These are phyloP conservation scores for Xestia rhomboidea DNA, from an alignment of 2,888 invertebrate species.

Conservation along the genomic window DNA sequence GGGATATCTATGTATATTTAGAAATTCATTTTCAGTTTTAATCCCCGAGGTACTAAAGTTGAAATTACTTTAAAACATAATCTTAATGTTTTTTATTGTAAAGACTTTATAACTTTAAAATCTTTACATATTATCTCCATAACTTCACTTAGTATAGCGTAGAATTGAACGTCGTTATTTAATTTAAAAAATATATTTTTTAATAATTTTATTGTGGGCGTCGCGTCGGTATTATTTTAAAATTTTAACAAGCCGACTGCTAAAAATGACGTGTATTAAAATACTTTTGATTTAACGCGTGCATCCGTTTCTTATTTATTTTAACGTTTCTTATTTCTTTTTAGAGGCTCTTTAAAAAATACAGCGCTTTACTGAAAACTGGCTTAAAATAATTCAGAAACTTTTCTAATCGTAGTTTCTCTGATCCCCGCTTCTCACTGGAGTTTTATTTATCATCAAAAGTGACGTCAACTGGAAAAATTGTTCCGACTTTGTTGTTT, in stretches of 20 bases:
- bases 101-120: too few relatives aligned
- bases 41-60: background rate
- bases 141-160: too few relatives aligned
- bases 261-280: background rate
- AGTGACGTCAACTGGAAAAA: constrained; percentile 41
- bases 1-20: background rate
- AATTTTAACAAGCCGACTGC: too few relatives aligned
- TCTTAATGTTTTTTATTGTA: too few relatives aligned
- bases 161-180: too few relatives aligned
- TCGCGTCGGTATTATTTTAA: too few relatives aligned
- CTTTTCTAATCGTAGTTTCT: constrained; percentile 6
- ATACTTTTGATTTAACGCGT: background rate
- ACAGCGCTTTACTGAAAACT: background rate
- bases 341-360: background rate
- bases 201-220: too few relatives aligned
- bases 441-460: constrained; percentile 22
- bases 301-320: background rate
- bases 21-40: background rate
- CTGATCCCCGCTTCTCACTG: background rate
- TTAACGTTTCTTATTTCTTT: background rate
- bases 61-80: background rate
- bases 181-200: too few relatives aligned
- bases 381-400: background rate
- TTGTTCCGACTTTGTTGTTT: constrained; percentile 25
- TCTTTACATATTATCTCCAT: too few relatives aligned